Conservation (phyloP, 2,113 vertebrate species). For the Oreotragus oreotragus region DNA sequence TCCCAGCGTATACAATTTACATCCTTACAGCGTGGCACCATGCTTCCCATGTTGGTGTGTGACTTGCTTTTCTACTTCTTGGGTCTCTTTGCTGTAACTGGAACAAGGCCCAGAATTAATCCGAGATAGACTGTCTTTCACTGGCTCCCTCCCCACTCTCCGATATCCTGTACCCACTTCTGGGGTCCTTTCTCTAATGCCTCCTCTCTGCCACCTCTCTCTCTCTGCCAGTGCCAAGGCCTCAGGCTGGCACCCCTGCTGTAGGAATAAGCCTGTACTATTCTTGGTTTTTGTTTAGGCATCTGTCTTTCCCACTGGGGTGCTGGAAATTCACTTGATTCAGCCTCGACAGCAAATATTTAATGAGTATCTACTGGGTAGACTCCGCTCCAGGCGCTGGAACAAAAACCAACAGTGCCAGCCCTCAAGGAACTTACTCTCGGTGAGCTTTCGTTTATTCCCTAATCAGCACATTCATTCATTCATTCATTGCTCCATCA, state of each 20-base stretch:
- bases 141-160: background rate
- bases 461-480: too few species aligned
- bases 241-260: background rate
- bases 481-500: background rate
- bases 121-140: background rate
- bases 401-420: background rate
- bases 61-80: background rate
- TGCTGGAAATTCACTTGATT: background rate
- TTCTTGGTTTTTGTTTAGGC: background rate
- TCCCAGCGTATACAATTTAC: background rate
- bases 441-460: background rate
- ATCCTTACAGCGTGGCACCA: background rate
- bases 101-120: background rate
- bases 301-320: background rate
- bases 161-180: rapidly evolving
- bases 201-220: background rate
- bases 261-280: background rate
- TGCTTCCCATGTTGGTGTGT: rapidly evolving
- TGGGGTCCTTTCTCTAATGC: background rate
- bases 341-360: background rate
- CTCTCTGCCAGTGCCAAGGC: rapidly evolving
- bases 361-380: background rate
- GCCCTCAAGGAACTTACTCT: background rate
- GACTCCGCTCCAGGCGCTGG: background rate
- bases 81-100: background rate